Evolutionary conservation across 2,888 invertebrate species (phyloP).

Genomic region (Phorcus lineatus): DNA sequence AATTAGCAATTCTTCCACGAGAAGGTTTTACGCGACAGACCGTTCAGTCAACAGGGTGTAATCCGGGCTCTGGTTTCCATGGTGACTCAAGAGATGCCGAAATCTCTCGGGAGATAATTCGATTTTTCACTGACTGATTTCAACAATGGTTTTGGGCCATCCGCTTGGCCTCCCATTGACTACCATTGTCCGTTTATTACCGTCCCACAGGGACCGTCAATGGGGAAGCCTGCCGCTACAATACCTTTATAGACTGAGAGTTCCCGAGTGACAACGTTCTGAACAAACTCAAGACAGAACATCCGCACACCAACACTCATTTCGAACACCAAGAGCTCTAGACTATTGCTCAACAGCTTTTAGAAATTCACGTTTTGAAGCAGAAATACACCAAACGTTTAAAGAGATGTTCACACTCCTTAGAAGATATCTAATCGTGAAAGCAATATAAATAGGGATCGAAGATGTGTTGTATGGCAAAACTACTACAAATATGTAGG

Average conservation of each 20-base stretch:
- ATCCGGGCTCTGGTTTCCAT: slow-evolving; percentile 17
- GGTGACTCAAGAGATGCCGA: not conserved
- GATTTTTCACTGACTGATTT: slow-evolving; percentile 25
- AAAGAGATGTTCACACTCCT: too few relatives aligned
- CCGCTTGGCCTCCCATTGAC: not conserved
- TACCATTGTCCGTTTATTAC: slow-evolving; percentile 20
- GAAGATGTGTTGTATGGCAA: too few relatives aligned
- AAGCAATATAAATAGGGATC: too few relatives aligned
- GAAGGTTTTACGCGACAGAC: not conserved
- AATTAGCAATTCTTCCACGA: slow-evolving; percentile 2
- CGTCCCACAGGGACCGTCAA: slow-evolving; percentile 3
- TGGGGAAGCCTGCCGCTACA: not conserved
- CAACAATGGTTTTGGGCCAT: slow-evolving; percentile 15
- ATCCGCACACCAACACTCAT: too few relatives aligned
- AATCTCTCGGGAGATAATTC: slow-evolving; percentile 22
- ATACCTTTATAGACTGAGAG: slow-evolving; percentile 6
- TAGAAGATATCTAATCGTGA: too few relatives aligned
- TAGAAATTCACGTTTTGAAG: too few relatives aligned
- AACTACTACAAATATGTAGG: too few relatives aligned
- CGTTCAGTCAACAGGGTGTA: slow-evolving; percentile 6
- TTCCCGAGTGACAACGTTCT: not conserved
- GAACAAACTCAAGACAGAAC: not conserved
- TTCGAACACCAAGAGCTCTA: too few relatives aligned
- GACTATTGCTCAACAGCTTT: too few relatives aligned
- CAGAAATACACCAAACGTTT: too few relatives aligned